Evolutionary conservation across 2,888 invertebrate species (phyloP).

Genomic region (Oligia strigilis): DNA sequence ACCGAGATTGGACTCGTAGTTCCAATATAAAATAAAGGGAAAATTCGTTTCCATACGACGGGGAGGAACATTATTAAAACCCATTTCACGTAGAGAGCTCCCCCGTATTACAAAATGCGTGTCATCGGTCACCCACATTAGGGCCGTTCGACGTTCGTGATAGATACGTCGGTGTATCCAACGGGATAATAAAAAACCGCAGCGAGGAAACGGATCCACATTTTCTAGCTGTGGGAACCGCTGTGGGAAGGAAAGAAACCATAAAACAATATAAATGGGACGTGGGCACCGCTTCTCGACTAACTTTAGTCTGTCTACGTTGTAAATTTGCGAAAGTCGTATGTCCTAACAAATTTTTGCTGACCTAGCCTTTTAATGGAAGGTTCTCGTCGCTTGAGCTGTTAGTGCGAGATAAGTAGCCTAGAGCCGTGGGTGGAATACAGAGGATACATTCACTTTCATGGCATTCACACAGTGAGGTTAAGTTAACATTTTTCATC

Average conservation of each 20-base stretch:
- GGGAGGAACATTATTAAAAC: conserved; percentile 62
- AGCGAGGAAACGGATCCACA: conserved; percentile 78
- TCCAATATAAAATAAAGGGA: conserved; percentile 59
- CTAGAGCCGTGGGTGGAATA: conserved; percentile 7
- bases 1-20: conserved; percentile 38
- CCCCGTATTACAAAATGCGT: conserved; percentile 66
- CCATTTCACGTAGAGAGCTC: conserved; percentile 65
- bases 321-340: conserved; percentile 76
- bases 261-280: conserved; percentile 89
- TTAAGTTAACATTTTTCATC: background rate
- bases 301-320: conserved; percentile 74
- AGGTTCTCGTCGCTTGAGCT: conserved; percentile 55
- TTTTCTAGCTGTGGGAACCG: conserved; percentile 78
- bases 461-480: background rate
- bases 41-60: conserved; percentile 49
- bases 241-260: conserved; percentile 83
- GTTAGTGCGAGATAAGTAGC: conserved; percentile 20
- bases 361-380: conserved; percentile 62
- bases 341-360: conserved; percentile 71
- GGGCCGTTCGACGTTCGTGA: conserved; percentile 62
- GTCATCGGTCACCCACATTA: conserved; percentile 71
- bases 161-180: conserved; percentile 66
- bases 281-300: conserved; percentile 78
- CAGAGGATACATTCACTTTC: conserved; percentile 9
- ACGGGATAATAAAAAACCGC: conserved; percentile 78